A percentile compares a stretch with the other conserved stretches of the same genome.
Evolutionary conservation across 2,113 vertebrate genomes (phyloP).

Genomic region (Tyto alba): DNA sequence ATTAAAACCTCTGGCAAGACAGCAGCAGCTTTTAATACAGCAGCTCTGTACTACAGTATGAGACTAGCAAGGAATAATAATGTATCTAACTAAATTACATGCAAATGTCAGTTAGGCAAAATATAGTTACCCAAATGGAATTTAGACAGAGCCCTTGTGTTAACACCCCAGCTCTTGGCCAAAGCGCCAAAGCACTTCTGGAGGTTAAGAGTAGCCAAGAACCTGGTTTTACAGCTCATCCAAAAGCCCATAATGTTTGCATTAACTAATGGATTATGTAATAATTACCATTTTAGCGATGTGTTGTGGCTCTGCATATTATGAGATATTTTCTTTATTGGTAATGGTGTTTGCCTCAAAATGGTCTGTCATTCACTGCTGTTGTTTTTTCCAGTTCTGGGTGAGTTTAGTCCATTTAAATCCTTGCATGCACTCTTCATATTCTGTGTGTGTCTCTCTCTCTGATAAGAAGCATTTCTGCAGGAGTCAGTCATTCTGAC

Average conservation of each 20-base stretch:
- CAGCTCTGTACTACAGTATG: not conserved
- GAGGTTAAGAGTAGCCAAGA: not conserved
- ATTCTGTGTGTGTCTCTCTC: not conserved
- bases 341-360: not conserved
- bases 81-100: not conserved
- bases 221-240: conserved; percentile 6
- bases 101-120: not conserved
- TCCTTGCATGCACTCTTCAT: not conserved
- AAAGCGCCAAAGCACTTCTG: not conserved
- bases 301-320: not conserved
- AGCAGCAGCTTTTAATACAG: not conserved
- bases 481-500: not conserved
- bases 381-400: not conserved
- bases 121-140: not conserved
- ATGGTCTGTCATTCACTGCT: not conserved
- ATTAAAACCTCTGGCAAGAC: not conserved
- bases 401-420: not conserved
- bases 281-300: not conserved
- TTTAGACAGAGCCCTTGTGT: not conserved
- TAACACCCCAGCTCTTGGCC: not conserved
- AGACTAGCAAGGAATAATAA: conserved; percentile 4
- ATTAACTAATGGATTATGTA: not conserved
- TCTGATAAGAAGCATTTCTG: not conserved
- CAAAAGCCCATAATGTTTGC: not conserved
- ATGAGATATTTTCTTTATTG: not conserved